phyloP scores from a whole-genome alignment of 2,888 invertebrate species.

The Blera fallax region DNA sequence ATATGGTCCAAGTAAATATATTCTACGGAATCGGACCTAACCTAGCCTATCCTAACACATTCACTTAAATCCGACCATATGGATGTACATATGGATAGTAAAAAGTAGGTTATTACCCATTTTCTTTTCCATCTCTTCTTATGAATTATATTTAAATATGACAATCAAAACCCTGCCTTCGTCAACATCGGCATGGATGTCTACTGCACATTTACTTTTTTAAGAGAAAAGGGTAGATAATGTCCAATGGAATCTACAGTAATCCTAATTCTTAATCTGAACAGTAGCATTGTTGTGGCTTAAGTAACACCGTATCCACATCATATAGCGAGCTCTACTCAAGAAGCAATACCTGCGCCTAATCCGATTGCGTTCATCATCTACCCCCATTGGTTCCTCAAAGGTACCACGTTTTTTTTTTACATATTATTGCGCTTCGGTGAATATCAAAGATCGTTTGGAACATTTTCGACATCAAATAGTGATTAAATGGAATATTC shows the following conservation, averaged over 20 bases:
- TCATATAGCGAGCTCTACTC: constrained; percentile 4
- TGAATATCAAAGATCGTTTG: constrained; percentile 66
- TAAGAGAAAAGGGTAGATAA: not conserved
- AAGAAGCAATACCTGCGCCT: constrained; percentile 16
- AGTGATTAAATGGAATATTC: constrained; percentile 70
- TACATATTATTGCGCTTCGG: constrained; percentile 65
- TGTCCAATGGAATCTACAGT: not conserved
- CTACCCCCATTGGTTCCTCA: constrained; percentile 6
- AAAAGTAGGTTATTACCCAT: too few relatives aligned
- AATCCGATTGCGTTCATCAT: constrained; percentile 59
- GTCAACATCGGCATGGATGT: not conserved
- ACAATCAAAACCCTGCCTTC: too few relatives aligned
- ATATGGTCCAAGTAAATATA: too few relatives aligned
- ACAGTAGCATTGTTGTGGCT: constrained; percentile 54
- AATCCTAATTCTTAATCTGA: constrained; percentile 45
- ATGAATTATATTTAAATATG: too few relatives aligned
- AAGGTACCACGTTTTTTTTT: constrained; percentile 15
- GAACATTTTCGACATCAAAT: constrained; percentile 67
- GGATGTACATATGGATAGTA: too few relatives aligned
- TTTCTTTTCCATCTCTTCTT: too few relatives aligned
- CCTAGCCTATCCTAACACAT: too few relatives aligned
- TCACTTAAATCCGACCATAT: too few relatives aligned
- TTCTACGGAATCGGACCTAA: too few relatives aligned
- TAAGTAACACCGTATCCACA: constrained; percentile 26
- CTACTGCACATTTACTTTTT: not conserved